These are phyloP conservation scores for Diarsia dahlii DNA, from an alignment of 2,888 invertebrate species.

Conservation along the genomic window DNA sequence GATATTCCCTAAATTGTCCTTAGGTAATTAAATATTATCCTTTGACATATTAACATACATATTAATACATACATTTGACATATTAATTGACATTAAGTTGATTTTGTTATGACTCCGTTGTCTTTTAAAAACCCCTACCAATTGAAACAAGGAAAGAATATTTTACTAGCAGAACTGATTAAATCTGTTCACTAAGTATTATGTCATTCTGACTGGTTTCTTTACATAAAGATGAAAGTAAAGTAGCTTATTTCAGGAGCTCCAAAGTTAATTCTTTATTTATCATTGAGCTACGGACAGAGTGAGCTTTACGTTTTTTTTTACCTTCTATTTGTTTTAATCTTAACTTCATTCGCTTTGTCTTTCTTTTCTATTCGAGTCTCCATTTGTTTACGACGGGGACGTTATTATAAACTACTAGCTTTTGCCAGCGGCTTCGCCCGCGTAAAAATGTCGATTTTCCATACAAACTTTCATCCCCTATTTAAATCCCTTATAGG, in stretches of 20 bases:
- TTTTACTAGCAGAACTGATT: not conserved
- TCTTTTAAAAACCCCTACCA: no score
- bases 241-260: not conserved
- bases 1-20: not conserved
- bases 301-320: constrained; percentile 8
- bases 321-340: constrained; percentile 9
- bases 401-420: no score
- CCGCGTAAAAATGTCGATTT: no score
- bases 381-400: not conserved
- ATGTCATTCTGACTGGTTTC: no score
- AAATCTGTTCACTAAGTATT: not conserved
- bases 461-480: no score
- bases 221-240: not conserved
- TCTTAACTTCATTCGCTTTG: constrained; percentile 9
- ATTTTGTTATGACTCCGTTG: not conserved
- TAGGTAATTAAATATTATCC: no score
- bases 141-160: not conserved
- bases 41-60: no score
- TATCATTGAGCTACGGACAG: not conserved
- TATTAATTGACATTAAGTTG: no score
- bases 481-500: no score
- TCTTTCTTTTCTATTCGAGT: not conserved
- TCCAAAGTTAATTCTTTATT: constrained; percentile 2
- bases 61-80: no score
- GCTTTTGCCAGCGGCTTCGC: no score